A percentile compares a stretch with the other conserved stretches of the same genome.
Conservation (phyloP, 2,888 invertebrate species). For the Orthosia cruda region DNA sequence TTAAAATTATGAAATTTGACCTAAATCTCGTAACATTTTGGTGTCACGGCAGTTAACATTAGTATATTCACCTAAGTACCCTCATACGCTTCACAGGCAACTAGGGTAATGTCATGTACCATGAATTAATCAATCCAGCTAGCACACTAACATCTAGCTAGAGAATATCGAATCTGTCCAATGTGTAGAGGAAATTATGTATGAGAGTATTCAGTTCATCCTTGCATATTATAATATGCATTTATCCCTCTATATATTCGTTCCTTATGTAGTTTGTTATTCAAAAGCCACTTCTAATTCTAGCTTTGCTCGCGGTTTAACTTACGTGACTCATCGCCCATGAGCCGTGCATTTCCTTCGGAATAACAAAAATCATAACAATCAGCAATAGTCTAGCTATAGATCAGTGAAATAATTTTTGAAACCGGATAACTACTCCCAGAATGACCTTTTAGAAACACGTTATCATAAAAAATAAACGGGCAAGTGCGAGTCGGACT, state of each 20-base stretch:
- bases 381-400: background rate
- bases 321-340: background rate
- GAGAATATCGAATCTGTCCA: background rate
- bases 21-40: background rate
- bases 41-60: background rate
- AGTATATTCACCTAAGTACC: background rate
- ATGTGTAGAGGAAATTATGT: background rate
- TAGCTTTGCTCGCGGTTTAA: background rate
- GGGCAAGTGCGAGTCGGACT: too few relatives aligned
- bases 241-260: background rate
- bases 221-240: background rate
- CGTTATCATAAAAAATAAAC: too few relatives aligned
- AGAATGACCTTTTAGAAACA: background rate
- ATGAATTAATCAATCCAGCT: slow-evolving; percentile 17
- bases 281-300: background rate
- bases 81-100: slow-evolving; percentile 5
- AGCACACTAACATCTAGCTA: background rate
- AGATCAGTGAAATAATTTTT: too few relatives aligned
- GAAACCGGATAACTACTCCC: too few relatives aligned
- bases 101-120: background rate
- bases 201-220: background rate
- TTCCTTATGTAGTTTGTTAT: background rate
- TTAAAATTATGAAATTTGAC: background rate
- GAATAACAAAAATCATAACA: background rate
- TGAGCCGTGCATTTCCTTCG: background rate